Evolutionary conservation across 2,888 invertebrate genomes (phyloP), one percentile per base, ranked within the genome.

Genomic region (Platycnemis pennipes): DNA sequence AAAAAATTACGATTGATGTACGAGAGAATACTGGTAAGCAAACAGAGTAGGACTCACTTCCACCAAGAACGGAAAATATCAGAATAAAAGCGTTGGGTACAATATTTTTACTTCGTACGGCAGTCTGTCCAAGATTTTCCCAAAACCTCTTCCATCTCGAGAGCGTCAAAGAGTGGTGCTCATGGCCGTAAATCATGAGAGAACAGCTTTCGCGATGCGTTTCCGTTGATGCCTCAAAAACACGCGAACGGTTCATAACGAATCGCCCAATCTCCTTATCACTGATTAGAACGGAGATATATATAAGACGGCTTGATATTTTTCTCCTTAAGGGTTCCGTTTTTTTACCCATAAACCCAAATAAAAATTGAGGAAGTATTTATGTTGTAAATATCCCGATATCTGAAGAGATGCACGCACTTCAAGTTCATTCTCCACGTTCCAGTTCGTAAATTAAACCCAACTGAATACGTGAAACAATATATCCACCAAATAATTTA

Each of bases 171-270:
- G 77, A 37, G 37, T 77, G 31, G 37, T 16, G 77, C 13, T 77
- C 31, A 77, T 11, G 77, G 37, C 77, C 37, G 37, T 37, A 77
- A 11, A 77, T 77, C 77, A 77, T 77, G 31, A 77, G 77, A 37
- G 11, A 77, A 77, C 77, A 77, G 77, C 16, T 77, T 77, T 77
- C 37, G 77, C 77, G 77, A 77, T 77, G 77, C 77, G 63, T 16
- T 77, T 77, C 77, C 77, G 37, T 37, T 77, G 77, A 77, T 77
- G 77, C 77, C 77, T 77, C 37, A 37, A 77, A 77, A 77, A 11
- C 77, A 31, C 77, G 77, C 77, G 77, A 77, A 37, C 37, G 77
- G 13, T 77, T 77, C 16, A 37, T 77, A 77, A 77, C 77, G 77
- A 77, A 77, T 26, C 77, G 37, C 16, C 16, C 77, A 37, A 77